Evolutionary conservation across 2,888 invertebrate genomes (phyloP).

Genomic region (Lissocephala sabroskyi): DNA sequence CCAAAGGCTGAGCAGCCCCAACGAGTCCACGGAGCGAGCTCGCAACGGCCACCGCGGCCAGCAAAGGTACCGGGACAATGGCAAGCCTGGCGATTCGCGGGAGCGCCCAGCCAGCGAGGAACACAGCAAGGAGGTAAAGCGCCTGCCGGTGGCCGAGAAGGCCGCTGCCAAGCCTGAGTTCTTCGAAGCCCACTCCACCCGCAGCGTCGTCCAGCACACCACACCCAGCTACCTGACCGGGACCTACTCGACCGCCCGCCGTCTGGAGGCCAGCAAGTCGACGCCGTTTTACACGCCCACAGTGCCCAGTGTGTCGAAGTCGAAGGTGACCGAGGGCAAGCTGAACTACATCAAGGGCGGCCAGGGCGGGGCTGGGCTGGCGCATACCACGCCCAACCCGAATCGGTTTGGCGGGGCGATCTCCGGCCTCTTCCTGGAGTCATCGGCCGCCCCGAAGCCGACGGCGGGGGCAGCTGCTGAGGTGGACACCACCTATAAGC

Average conservation of each 20-base stretch:
- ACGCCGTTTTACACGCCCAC: slow-evolving; percentile 72
- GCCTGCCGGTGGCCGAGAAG: slow-evolving; percentile 9
- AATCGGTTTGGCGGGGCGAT: slow-evolving; percentile 45
- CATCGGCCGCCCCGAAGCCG: slow-evolving; percentile 39
- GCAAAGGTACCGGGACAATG: slow-evolving; percentile 56
- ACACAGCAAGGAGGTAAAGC: slow-evolving; percentile 29
- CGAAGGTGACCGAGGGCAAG: slow-evolving; percentile 59
- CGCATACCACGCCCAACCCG: slow-evolving; percentile 52
- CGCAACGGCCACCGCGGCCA: slow-evolving; percentile 57
- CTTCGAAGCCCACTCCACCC: slow-evolving; percentile 38
- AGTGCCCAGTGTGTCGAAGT: slow-evolving; percentile 62
- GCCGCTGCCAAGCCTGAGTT: slow-evolving; percentile 33
- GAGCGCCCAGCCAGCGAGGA: slow-evolving; percentile 28
- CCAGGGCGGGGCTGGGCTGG: slow-evolving; percentile 22
- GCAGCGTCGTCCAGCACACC: slow-evolving; percentile 34
- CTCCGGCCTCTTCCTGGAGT: slow-evolving; percentile 41
- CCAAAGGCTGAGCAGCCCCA: slow-evolving; percentile 36
- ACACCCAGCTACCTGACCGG: slow-evolving; percentile 56
- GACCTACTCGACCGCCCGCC: slow-evolving; percentile 67
- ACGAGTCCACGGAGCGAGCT: slow-evolving; percentile 44
- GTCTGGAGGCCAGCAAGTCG: slow-evolving; percentile 65
- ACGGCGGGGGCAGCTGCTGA: slow-evolving; percentile 33
- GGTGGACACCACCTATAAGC: slow-evolving; percentile 46
- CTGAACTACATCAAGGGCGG: slow-evolving; percentile 49
- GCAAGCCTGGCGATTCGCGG: slow-evolving; percentile 24